Evolutionary conservation across 2,888 invertebrate genomes (phyloP).

Genomic region (Cataglyphis albicans): DNA sequence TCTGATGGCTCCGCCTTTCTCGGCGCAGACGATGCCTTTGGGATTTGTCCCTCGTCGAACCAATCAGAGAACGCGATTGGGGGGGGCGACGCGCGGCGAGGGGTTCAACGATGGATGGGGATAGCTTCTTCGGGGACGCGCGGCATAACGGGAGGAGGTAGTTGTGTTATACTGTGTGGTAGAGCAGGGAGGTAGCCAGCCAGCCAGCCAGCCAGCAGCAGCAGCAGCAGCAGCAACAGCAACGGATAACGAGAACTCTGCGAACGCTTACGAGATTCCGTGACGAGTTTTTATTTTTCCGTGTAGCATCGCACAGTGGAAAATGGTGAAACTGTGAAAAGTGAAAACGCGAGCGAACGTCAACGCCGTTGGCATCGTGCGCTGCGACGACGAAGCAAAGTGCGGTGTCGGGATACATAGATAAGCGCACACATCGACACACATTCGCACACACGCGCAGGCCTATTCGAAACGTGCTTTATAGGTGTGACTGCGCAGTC

Average conservation of each 20-base stretch:
- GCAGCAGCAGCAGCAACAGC: constrained; percentile 24
- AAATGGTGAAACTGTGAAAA: constrained; percentile 10
- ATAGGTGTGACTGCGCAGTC: constrained; percentile 85
- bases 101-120: constrained; percentile 58
- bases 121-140: constrained; percentile 55
- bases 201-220: constrained; percentile 27
- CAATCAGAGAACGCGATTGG: constrained; percentile 74
- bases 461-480: constrained; percentile 79
- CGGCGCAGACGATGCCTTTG: constrained; percentile 81
- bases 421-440: constrained; percentile 43
- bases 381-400: constrained; percentile 48
- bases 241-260: constrained; percentile 77
- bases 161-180: constrained; percentile 66
- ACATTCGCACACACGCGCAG: neutral
- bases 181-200: constrained; percentile 73
- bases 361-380: constrained; percentile 58
- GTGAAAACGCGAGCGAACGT: constrained; percentile 15
- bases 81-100: constrained; percentile 53
- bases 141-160: constrained; percentile 32
- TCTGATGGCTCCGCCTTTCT: constrained; percentile 79
- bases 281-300: constrained; percentile 56
- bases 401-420: neutral
- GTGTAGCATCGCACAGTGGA: constrained; percentile 26
- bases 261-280: constrained; percentile 79
- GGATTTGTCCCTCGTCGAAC: constrained; percentile 83